Evolutionary conservation across 2,797 vertebrate species (phyloP), one percentile per base, ranked within the genome.

Genomic region (Perodicticus potto): DNA sequence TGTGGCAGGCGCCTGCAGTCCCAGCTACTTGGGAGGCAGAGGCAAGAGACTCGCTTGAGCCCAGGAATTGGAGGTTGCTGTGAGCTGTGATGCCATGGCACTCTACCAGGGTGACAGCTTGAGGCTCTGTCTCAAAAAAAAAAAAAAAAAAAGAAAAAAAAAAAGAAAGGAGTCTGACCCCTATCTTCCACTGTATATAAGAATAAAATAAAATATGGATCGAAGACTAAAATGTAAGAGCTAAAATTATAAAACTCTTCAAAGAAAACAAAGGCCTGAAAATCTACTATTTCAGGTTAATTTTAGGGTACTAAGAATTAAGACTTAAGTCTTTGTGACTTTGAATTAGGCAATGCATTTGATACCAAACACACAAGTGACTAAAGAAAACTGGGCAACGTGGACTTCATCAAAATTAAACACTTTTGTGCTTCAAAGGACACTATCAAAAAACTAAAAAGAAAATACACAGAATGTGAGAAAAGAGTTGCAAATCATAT

Each of bases 391-490:
- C 86, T 34, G 3, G 37, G 57, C 49, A 86, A 43, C 5, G 40
- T 61, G 74, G 34, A 49, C 43, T 94, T 69, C 22, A 93, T 81
- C 40, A 94, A 88, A 45, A 89, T 74, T 27, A 67, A 81, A 81
- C 69, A 49, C 55, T 45, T 83, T 19, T 89, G 45, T 67, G 19
- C 37, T 89, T 70, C 86, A 77, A 59, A 94, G 53, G 53, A 59
- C 2, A 77, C 37, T 63, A 84, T 53, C 27, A 73, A 94, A 86
- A 86, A 89, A 57, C 22, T 32, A 22, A 77, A 89, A 90, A 89
- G 32, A 72, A 29, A 67, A 67, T 16, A 89, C 32, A 78, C 17
- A 77, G 55, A 77, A 19, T 7, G 3, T 40, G 29, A 87, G 72
- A 91, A 76, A 94, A 92, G 0, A 74, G 45, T 17, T 78, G 23